Percentiles rank a stretch among this genome's conserved stretches.
phyloP scores from a whole-genome alignment of 2,113 vertebrate genomes.

The Platichthys stellatus region DNA sequence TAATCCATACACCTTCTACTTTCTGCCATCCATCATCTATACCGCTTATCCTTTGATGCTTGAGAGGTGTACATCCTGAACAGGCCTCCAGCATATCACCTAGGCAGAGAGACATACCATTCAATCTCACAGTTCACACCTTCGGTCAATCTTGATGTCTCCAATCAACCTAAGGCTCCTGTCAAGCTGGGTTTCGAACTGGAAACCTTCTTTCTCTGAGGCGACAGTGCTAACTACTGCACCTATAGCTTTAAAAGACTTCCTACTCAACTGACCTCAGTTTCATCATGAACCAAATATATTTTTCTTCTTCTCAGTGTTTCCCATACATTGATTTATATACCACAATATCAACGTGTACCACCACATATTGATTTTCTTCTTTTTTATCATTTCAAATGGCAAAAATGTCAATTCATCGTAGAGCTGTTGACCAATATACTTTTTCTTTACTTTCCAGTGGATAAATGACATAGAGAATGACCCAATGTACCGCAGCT shows the following conservation, averaged over 20 bases:
- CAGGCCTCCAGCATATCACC: too few relatives aligned
- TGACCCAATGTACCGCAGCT: slow-evolving; percentile 86
- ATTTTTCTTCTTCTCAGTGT: not conserved
- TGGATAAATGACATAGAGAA: slow-evolving; percentile 97
- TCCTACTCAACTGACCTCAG: not conserved
- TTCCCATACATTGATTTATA: not conserved
- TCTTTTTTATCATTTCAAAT: not conserved
- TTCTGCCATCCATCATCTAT: too few relatives aligned
- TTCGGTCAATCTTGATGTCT: too few relatives aligned
- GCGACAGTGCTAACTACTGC: too few relatives aligned
- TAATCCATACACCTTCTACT: not conserved
- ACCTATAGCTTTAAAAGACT: not conserved
- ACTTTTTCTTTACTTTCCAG: slow-evolving; percentile 69
- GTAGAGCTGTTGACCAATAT: not conserved
- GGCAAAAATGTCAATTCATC: not conserved
- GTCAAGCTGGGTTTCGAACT: too few relatives aligned
- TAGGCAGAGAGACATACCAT: too few relatives aligned
- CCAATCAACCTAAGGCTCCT: too few relatives aligned
- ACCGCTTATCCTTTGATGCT: too few relatives aligned
- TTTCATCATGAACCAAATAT: not conserved
- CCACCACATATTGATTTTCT: not conserved
- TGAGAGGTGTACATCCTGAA: too few relatives aligned
- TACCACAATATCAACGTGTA: not conserved
- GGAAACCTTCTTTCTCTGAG: too few relatives aligned
- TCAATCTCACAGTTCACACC: too few relatives aligned